These are phyloP conservation scores for Smittia sp. DNA, from an alignment of 2,888 invertebrate species.

Conservation along the genomic window DNA sequence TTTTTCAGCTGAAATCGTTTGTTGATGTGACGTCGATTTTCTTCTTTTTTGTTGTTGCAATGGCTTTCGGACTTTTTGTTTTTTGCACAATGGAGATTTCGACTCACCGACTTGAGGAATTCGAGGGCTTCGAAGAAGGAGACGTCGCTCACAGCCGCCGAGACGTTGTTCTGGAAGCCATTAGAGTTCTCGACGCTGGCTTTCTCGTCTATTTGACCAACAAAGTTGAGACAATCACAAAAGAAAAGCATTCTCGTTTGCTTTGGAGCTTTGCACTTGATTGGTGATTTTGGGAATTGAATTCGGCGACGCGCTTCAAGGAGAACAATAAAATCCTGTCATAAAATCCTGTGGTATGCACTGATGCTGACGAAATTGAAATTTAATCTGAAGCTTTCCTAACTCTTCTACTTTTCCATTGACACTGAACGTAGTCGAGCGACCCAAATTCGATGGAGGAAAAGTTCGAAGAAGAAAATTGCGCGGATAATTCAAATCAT, in stretches of 20 bases:
- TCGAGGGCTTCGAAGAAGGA: background rate
- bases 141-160: background rate
- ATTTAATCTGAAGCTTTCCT: too few species aligned
- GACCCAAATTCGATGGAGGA: too few species aligned
- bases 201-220: conserved; percentile 10
- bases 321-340: too few species aligned
- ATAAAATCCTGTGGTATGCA: too few species aligned
- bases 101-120: conserved; percentile 28
- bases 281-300: background rate
- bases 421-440: too few species aligned
- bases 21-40: background rate
- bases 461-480: too few species aligned
- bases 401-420: too few species aligned
- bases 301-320: too few species aligned
- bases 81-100: background rate
- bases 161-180: background rate
- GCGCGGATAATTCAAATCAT: too few species aligned
- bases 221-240: conserved; percentile 15
- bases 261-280: background rate
- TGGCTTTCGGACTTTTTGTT: conserved; percentile 10
- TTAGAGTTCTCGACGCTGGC: background rate
- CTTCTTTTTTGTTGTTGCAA: background rate
- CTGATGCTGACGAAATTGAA: too few species aligned
- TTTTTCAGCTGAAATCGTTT: conserved; percentile 7
- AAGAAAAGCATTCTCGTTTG: background rate